Conservation (phyloP, 2,113 vertebrate genomes). For the Panthera tigris region DNA sequence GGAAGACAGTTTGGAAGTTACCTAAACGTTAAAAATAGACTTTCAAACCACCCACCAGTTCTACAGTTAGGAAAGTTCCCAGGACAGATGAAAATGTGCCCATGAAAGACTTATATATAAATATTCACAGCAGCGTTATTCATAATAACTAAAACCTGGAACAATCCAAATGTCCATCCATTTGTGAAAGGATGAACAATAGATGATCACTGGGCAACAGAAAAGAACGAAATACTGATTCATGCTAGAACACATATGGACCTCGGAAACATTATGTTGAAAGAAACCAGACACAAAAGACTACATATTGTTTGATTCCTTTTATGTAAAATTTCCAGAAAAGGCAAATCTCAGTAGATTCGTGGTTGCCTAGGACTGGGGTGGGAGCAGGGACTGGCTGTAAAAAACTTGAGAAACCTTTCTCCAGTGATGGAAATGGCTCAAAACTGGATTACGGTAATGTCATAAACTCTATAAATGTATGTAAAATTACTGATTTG, state of each 20-base stretch:
- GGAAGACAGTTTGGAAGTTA: constrained; percentile 3
- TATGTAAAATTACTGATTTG: neutral
- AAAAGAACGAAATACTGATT: neutral
- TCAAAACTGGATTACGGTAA: neutral
- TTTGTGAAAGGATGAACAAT: neutral
- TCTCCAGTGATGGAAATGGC: neutral
- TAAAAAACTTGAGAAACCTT: neutral
- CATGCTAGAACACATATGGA: neutral
- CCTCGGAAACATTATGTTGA: neutral
- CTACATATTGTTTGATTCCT: neutral
- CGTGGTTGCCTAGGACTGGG: neutral
- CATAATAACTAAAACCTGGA: neutral
- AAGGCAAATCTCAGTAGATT: neutral
- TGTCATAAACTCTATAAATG: neutral
- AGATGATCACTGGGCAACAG: neutral
- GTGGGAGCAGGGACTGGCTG: neutral
- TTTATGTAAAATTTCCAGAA: constrained; percentile 31
- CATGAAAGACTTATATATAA: neutral
- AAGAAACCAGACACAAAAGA: neutral
- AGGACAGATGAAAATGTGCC: neutral
- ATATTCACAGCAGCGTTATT: neutral
- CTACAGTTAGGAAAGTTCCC: neutral
- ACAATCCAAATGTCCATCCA: neutral
- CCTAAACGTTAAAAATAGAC: neutral
- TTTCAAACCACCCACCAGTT: neutral